Evolutionary conservation across 2,888 invertebrate species (phyloP), one percentile per base, ranked within the genome.

Genomic region (Brachycybe producta): DNA sequence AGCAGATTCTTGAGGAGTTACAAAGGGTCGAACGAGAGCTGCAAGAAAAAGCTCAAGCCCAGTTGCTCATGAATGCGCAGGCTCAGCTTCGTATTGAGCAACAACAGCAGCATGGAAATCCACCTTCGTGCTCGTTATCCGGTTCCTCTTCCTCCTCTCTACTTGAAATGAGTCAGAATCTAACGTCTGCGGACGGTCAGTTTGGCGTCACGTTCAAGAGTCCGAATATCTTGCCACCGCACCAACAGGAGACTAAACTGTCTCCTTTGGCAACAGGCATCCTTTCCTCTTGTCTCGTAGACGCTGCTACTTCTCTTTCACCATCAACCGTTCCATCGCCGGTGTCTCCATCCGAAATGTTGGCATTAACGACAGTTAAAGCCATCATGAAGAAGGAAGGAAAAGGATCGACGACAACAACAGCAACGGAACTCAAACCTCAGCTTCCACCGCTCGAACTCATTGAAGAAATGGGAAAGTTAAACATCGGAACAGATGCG

Each of bases 1-100:
- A 80, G 64, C 78, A 78, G 61, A 80, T 82, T 59, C 70, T 80
- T 28, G 80, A 80, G 60, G 81, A 82, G 64, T 66, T 79, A 54
- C 67, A 80, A 74, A 74, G 77, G 66, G 79, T 80, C 53, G 81
- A 81, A 64, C 71, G 78, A 56, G 79, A 81, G 59, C 65, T 80
- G 53, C 75, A 76, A 38, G 54, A 55, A 26, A 58, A 60, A 43
- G 64, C 65, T 15, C 64, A 67, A 52, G 61, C 61, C n/a, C 67
- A 64, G 56, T 55, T 62, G 28, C 53, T 62, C 32, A 56, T 65
- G 24, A 46, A 26, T 21, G 13, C 45, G 1, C 45, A 45, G 35
- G 34, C 32, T 17, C 45, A 45, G 34, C 38, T 43, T 15, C 43
- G 28, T 19, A 43, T 43, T 5, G 43, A 43, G 43, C 40, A 40